A percentile compares a stretch with the other conserved stretches of the same genome.
These are phyloP conservation scores for Opisthocomus hoazin DNA, from an alignment of 2,113 vertebrate genomes.

Conservation along the genomic window DNA sequence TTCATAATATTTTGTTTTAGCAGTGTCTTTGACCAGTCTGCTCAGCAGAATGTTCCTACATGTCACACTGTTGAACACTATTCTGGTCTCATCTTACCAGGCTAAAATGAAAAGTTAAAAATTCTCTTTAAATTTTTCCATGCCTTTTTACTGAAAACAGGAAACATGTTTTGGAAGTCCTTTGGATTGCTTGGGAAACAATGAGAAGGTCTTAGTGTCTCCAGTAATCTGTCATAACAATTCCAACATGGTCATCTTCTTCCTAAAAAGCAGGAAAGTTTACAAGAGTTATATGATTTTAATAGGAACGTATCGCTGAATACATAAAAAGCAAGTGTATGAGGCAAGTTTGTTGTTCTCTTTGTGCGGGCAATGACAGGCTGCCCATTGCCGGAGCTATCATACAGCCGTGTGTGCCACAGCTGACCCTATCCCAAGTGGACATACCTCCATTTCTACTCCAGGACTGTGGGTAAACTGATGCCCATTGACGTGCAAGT, in stretches of 20 bases:
- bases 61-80: background rate
- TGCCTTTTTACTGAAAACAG: background rate
- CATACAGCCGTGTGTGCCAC: background rate
- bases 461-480: background rate
- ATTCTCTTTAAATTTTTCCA: background rate
- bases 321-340: background rate
- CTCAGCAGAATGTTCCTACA: background rate
- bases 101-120: background rate
- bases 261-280: background rate
- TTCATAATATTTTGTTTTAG: background rate
- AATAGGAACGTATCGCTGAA: background rate
- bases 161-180: background rate
- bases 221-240: background rate
- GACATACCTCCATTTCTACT: background rate
- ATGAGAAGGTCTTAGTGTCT: background rate
- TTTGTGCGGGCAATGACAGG: background rate
- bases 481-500: fast-evolving
- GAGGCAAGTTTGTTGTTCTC: background rate
- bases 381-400: fast-evolving
- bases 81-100: background rate
- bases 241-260: background rate
- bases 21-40: background rate
- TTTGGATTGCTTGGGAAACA: background rate
- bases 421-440: background rate
- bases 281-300: background rate